Conservation (phyloP, 2,113 vertebrate species). For the Vimba vimba region DNA sequence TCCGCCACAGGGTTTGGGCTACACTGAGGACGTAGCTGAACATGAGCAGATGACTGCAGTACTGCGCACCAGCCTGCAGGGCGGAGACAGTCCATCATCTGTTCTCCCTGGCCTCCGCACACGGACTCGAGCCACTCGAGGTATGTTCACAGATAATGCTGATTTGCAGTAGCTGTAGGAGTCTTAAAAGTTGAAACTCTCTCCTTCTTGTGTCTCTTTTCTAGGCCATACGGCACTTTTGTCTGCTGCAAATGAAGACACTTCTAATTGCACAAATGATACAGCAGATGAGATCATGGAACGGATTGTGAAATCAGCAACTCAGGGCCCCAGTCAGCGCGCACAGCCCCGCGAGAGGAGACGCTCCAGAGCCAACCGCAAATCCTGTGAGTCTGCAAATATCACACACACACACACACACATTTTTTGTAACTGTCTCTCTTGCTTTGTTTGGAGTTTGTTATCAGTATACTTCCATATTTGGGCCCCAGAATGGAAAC, state of each 20-base stretch:
- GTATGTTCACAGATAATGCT: constrained; percentile 63
- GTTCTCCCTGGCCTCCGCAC: constrained; percentile 80
- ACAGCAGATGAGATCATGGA: constrained; percentile 98
- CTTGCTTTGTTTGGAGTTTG: too few species aligned
- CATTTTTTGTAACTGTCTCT: too few species aligned
- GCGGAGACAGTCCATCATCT: constrained; percentile 73
- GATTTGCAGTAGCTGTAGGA: background rate
- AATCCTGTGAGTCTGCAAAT: constrained; percentile 84
- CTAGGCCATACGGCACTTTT: constrained; percentile 85
- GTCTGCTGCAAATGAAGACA: constrained; percentile 83
- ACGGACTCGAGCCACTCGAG: constrained; percentile 83
- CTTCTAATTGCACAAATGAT: constrained; percentile 84
- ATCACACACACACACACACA: background rate
- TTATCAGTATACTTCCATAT: too few species aligned
- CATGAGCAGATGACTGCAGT: constrained; percentile 98
- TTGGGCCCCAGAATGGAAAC: too few species aligned
- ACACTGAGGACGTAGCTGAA: constrained; percentile 85
- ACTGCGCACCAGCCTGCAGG: constrained; percentile 77
- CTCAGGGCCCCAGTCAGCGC: constrained; percentile 91
- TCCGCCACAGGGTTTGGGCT: constrained; percentile 83
- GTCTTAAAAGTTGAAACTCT: background rate
- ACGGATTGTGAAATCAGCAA: constrained; percentile 94
- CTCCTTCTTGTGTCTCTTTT: constrained; percentile 42
- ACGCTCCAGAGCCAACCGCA: constrained; percentile 91
- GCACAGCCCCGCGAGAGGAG: constrained; percentile 89